phyloP scores from a whole-genome alignment of 2,888 invertebrate genomes.

The Apamea anceps region DNA sequence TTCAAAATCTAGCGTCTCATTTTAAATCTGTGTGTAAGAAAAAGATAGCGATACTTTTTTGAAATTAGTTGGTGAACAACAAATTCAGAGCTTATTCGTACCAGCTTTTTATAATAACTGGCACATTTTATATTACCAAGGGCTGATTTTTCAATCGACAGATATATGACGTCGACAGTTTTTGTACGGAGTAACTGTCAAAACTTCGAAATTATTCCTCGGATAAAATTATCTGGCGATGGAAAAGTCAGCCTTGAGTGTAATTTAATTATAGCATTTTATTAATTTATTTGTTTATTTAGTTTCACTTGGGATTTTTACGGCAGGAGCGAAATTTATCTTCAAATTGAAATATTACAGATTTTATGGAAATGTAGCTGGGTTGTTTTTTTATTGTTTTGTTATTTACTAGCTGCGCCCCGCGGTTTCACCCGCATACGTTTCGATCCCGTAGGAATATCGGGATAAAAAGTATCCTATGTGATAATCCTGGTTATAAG shows the following conservation, averaged over 20 bases:
- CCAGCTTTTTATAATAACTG: constrained; percentile 47
- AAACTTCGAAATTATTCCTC: too few species aligned
- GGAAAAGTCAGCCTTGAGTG: not conserved
- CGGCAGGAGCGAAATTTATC: constrained; percentile 23
- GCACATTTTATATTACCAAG: not conserved
- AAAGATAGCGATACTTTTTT: not conserved
- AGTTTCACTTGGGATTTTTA: constrained; percentile 22
- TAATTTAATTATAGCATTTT: constrained; percentile 30
- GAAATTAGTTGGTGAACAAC: not conserved
- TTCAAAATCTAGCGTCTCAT: not conserved
- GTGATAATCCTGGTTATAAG: too few species aligned
- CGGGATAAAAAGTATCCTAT: too few species aligned
- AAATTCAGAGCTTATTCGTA: not conserved
- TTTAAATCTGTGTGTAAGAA: not conserved
- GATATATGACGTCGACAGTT: too few species aligned
- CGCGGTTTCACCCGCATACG: too few species aligned
- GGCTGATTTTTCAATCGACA: too few species aligned
- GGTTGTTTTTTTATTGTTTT: not conserved
- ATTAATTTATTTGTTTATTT: constrained; percentile 24
- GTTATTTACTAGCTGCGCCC: too few species aligned
- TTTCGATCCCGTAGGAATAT: too few species aligned
- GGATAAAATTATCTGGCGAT: too few species aligned
- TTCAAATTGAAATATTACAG: not conserved
- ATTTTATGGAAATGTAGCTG: not conserved
- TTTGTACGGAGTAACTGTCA: too few species aligned